These are phyloP conservation scores for Schlechtendalia chinensis DNA, from an alignment of 1,140 invertebrate genomes.

Conservation along the genomic window DNA sequence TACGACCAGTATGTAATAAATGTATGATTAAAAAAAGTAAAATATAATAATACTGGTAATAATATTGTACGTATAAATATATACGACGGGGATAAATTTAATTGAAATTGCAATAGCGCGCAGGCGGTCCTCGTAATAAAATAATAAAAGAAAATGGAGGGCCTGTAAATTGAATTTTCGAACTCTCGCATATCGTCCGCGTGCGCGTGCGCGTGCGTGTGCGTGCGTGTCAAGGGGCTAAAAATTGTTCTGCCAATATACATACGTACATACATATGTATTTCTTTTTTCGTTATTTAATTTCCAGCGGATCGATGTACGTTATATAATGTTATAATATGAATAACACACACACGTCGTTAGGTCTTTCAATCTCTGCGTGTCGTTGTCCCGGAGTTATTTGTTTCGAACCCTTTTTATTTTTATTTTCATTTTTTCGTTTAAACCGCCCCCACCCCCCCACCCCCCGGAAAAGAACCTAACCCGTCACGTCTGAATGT, in stretches of 20 bases:
- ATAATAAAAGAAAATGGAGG: constrained; percentile 48
- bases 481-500: constrained; percentile 22
- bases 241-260: constrained; percentile 35
- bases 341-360: constrained; percentile 18
- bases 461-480: constrained; percentile 17
- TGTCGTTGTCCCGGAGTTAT: constrained; percentile 28
- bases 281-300: constrained; percentile 32
- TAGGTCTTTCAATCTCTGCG: constrained; percentile 23
- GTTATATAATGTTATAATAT: constrained; percentile 28
- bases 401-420: constrained; percentile 32
- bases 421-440: background rate
- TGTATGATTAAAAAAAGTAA: constrained; percentile 48
- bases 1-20: constrained; percentile 37
- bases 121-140: constrained; percentile 37
- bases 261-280: background rate
- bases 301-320: constrained; percentile 28
- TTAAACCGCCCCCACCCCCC: no score
- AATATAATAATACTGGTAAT: constrained; percentile 15
- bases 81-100: constrained; percentile 40
- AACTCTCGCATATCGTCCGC: background rate
- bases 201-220: background rate
- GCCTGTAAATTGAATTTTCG: constrained; percentile 47
- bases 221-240: constrained; percentile 11
- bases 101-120: constrained; percentile 42
- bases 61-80: background rate